Percentiles rank a stretch among this genome's conserved stretches.
Conservation (phyloP, 64 coral and sea anemone genomes). For the Acropora tenuis region DNA sequence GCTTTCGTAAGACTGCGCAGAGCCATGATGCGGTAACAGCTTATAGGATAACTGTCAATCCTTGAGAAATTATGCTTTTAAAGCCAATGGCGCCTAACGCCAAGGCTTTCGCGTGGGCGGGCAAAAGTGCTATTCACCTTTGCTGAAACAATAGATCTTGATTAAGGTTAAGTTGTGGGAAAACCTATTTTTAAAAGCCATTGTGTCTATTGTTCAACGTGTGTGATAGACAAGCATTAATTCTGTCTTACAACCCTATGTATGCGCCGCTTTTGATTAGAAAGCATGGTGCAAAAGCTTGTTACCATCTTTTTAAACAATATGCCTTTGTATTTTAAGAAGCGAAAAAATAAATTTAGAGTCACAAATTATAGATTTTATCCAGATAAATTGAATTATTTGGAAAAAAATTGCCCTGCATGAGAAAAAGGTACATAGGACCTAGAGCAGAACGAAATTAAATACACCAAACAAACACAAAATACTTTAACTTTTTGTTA, state of each 20-base stretch:
- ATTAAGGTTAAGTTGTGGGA: too few relatives aligned
- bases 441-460: not conserved
- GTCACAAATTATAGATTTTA: not conserved
- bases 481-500: not conserved
- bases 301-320: too few relatives aligned
- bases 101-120: not conserved
- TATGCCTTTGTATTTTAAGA: not conserved
- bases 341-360: not conserved
- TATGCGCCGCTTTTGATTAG: not conserved
- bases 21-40: not conserved
- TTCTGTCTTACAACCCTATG: not conserved
- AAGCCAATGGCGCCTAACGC: not conserved
- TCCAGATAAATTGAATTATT: not conserved
- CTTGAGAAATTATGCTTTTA: not conserved
- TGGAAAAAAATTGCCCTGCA: not conserved
- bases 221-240: not conserved
- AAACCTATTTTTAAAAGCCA: not conserved
- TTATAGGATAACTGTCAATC: not conserved
- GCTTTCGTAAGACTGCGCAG: not conserved
- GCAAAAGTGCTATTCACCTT: too few relatives aligned
- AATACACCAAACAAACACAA: not conserved
- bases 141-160: too few relatives aligned
- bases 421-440: not conserved
- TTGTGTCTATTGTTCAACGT: not conserved
- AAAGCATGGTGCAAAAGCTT: not conserved